Percentiles rank a stretch among this genome's conserved stretches.
Evolutionary conservation across 2,888 invertebrate species (phyloP).

Genomic region (Esperia sulphurella): DNA sequence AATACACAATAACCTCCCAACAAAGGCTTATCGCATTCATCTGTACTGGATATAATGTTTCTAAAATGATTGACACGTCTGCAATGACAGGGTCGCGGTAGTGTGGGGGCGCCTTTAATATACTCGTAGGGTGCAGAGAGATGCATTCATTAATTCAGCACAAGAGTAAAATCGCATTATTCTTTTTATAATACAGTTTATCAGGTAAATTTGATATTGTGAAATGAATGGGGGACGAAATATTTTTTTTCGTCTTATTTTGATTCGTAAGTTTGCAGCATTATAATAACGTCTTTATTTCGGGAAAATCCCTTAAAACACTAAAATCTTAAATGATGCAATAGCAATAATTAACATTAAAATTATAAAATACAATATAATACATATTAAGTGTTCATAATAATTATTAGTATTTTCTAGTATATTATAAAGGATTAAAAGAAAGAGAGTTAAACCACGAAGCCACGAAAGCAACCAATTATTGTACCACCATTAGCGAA

Average conservation of each 20-base stretch:
- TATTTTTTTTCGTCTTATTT: not conserved
- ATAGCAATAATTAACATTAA: too few species aligned
- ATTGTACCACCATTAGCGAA: too few species aligned
- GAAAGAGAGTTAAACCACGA: too few species aligned
- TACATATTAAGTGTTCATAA: too few species aligned
- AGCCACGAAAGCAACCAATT: too few species aligned
- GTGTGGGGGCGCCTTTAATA: conserved; percentile 2
- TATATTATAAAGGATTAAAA: too few species aligned
- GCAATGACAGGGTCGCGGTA: conserved; percentile 24
- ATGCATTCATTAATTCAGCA: not conserved
- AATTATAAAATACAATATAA: too few species aligned
- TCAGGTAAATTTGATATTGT: not conserved
- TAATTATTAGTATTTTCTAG: too few species aligned
- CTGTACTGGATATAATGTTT: conserved; percentile 34
- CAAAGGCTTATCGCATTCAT: conserved; percentile 18
- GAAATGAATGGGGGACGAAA: not conserved
- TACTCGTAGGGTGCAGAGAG: not conserved
- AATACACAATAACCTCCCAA: not conserved
- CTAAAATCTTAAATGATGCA: too few species aligned
- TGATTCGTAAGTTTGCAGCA: too few species aligned
- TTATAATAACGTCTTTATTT: too few species aligned
- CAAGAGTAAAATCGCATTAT: not conserved
- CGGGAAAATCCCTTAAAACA: too few species aligned
- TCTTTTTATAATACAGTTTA: not conserved
- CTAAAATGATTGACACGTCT: conserved; percentile 36